phyloP scores from a whole-genome alignment of 1,140 invertebrate species.

The Pemphigus obesinymphae region DNA sequence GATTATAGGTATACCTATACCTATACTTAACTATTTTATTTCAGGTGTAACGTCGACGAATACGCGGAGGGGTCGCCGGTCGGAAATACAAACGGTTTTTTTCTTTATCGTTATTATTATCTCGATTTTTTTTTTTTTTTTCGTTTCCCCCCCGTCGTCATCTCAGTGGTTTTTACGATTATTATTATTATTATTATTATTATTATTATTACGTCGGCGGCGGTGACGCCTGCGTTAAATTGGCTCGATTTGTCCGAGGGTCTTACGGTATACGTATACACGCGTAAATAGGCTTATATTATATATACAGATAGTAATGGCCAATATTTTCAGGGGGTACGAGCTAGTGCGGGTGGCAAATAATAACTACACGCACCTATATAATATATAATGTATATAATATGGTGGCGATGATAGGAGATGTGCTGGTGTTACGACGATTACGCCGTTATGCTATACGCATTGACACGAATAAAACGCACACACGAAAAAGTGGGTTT shows the following conservation, averaged over 20 bases:
- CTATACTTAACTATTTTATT: too few relatives aligned
- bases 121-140: not conserved
- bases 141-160: not conserved
- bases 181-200: not conserved
- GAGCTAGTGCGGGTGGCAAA: not conserved
- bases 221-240: constrained; percentile 11
- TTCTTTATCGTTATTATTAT: not conserved
- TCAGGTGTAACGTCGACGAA: not conserved
- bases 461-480: too few relatives aligned
- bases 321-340: constrained; percentile 14
- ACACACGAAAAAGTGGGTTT: too few relatives aligned
- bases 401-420: not conserved
- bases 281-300: too few relatives aligned
- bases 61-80: not conserved
- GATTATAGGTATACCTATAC: too few relatives aligned
- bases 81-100: not conserved
- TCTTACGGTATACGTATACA: not conserved
- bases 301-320: not conserved
- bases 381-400: too few relatives aligned
- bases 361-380: constrained; percentile 15
- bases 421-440: not conserved
- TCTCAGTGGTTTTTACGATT: not conserved
- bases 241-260: constrained; percentile 13
- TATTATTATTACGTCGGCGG: not conserved
- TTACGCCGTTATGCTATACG: too few relatives aligned